phyloP scores from a whole-genome alignment of 2,797 vertebrate genomes.

The Intellagama lesueurii region DNA sequence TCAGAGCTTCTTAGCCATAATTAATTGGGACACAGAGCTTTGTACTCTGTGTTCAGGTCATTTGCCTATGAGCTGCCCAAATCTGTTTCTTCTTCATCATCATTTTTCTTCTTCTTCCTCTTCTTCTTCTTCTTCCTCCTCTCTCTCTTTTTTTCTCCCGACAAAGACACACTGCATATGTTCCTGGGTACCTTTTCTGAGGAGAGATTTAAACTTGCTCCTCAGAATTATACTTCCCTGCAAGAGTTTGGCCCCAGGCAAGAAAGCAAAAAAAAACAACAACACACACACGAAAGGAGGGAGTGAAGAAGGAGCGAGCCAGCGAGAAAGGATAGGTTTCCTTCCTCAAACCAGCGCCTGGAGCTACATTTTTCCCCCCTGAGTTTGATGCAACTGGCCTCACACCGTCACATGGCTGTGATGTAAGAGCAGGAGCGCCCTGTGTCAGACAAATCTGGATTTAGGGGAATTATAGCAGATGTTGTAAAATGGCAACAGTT shows the following conservation, averaged over 20 bases:
- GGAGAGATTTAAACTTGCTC: conserved; percentile 84
- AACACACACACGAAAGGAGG: too few relatives aligned
- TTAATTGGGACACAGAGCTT: conserved; percentile 87
- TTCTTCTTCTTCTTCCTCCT: rapidly evolving
- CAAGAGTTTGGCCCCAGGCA: conserved; percentile 86
- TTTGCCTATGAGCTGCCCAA: conserved; percentile 83
- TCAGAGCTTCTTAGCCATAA: conserved; percentile 88
- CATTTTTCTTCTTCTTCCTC: background rate
- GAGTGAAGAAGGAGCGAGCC: too few relatives aligned
- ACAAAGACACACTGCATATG: conserved; percentile 85
- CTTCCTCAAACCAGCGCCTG: conserved; percentile 81
- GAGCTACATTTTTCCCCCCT: conserved; percentile 73
- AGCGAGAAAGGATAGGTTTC: conserved; percentile 54
- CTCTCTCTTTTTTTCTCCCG: conserved; percentile 52
- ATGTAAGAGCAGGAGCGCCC: conserved; percentile 82
- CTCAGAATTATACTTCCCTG: conserved; percentile 84
- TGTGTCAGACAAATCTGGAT: conserved; percentile 88
- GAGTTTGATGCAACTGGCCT: conserved; percentile 81
- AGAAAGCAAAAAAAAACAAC: conserved; percentile 61
- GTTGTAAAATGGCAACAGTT: conserved; percentile 88
- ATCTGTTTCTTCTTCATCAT: conserved; percentile 1
- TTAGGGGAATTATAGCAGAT: conserved; percentile 89
- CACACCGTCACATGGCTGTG: conserved; percentile 83
- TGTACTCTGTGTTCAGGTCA: conserved; percentile 85
- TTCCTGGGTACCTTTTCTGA: conserved; percentile 82